Percentiles rank a stretch among this genome's conserved stretches.
phyloP scores from a whole-genome alignment of 2,888 invertebrate genomes.

The Ophion obscuratus region DNA sequence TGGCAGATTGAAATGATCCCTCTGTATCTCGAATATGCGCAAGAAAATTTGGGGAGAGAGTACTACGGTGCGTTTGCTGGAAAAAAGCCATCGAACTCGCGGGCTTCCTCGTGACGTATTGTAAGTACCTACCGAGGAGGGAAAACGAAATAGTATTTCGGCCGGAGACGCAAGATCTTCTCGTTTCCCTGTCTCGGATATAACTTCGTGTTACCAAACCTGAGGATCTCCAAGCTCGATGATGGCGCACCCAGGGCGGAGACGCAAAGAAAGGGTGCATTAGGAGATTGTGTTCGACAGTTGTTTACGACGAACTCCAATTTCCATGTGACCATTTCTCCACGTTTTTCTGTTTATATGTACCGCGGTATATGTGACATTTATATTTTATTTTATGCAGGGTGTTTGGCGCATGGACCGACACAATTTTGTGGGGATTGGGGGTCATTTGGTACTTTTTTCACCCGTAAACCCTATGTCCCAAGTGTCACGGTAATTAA shows the following conservation, averaged over 20 bases:
- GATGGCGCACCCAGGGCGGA: conserved; percentile 18
- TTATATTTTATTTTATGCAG: too few species aligned
- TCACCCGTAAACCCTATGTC: too few species aligned
- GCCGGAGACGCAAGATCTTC: conserved; percentile 53
- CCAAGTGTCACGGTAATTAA: too few species aligned
- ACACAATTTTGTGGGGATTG: too few species aligned
- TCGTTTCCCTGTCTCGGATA: conserved; percentile 72
- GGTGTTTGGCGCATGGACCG: too few species aligned
- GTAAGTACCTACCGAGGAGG: conserved; percentile 40
- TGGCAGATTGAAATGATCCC: conserved; percentile 55
- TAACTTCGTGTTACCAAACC: conserved; percentile 80
- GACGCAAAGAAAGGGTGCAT: conserved; percentile 81
- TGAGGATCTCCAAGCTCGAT: conserved; percentile 48
- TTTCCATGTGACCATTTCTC: conserved; percentile 69
- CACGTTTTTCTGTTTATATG: conserved; percentile 54
- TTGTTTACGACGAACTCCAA: conserved; percentile 81
- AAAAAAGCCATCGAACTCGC: conserved; percentile 51
- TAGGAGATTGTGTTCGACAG: conserved; percentile 83
- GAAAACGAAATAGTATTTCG: conserved; percentile 34
- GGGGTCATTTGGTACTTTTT: too few species aligned
- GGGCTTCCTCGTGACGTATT: conserved; percentile 49
- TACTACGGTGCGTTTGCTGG: conserved; percentile 23
- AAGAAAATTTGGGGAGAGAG: conserved; percentile 26
- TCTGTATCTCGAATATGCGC: background rate
- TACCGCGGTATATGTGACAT: too few species aligned